A percentile compares a stretch with the other conserved stretches of the same genome.
These are phyloP conservation scores for Sthenelais limicola DNA, from an alignment of 2,888 invertebrate species.

Conservation along the genomic window DNA sequence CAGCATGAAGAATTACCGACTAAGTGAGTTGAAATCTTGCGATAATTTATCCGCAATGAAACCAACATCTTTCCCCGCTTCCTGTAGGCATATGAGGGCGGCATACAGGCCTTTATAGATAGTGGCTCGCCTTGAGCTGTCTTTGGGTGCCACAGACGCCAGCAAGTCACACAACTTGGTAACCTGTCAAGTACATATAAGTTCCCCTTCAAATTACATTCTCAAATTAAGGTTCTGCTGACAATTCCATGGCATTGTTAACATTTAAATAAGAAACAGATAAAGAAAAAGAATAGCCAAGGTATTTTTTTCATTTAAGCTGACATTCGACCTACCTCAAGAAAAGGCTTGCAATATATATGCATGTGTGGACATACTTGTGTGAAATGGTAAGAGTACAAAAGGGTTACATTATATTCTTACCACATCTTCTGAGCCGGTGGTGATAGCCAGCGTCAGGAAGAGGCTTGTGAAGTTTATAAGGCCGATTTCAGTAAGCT, in stretches of 20 bases:
- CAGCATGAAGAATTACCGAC: conserved; percentile 12
- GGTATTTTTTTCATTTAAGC: too few relatives aligned
- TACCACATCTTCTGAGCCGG: conserved; percentile 63
- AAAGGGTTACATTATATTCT: conserved; percentile 35
- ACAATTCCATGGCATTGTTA: too few relatives aligned
- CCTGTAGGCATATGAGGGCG: conserved; percentile 55
- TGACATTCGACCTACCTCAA: too few relatives aligned
- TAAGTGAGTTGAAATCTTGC: not conserved
- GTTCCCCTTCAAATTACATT: too few relatives aligned
- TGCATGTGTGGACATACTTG: not conserved
- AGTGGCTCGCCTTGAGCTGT: conserved; percentile 49
- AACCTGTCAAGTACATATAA: conserved; percentile 52
- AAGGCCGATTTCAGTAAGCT: conserved; percentile 62
- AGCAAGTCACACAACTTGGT: conserved; percentile 61
- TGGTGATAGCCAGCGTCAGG: conserved; percentile 58
- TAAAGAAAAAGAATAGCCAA: too few relatives aligned
- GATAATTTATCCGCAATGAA: conserved; percentile 48
- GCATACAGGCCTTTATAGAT: conserved; percentile 62
- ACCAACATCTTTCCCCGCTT: conserved; percentile 54
- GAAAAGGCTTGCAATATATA: too few relatives aligned
- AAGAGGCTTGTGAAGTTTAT: conserved; percentile 63
- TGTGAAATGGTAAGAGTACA: not conserved
- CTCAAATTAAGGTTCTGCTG: too few relatives aligned
- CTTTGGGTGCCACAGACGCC: conserved; percentile 56
- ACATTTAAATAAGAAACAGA: too few relatives aligned